phyloP scores from a whole-genome alignment of 2,113 vertebrate species.

The Rynchops niger region DNA sequence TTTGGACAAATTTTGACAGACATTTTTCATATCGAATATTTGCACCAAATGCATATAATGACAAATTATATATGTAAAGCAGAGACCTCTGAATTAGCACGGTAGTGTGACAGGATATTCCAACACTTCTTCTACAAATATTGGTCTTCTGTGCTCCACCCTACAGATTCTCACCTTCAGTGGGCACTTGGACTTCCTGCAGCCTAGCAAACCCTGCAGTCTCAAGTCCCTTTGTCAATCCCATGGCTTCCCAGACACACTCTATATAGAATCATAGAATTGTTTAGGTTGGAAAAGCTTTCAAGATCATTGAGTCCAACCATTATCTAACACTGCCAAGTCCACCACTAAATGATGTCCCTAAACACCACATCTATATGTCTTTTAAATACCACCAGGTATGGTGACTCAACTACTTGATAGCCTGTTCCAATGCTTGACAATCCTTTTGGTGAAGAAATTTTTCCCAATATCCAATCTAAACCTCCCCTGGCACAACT shows the following conservation, averaged over 20 bases:
- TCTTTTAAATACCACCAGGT: not conserved
- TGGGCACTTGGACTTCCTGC: not conserved
- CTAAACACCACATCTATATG: not conserved
- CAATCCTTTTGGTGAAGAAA: not conserved
- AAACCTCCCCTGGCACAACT: not conserved
- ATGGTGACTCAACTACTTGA: not conserved
- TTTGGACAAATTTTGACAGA: not conserved
- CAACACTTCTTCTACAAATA: not conserved
- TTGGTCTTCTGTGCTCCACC: not conserved
- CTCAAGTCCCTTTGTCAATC: not conserved
- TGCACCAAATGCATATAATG: not conserved
- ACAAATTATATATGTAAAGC: not conserved
- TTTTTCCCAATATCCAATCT: not conserved
- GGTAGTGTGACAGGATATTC: not conserved
- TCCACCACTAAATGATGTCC: not conserved
- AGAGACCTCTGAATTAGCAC: not conserved
- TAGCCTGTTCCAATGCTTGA: not conserved
- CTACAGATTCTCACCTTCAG: not conserved
- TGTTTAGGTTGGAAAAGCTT: not conserved
- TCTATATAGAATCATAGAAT: not conserved
- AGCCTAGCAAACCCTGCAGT: not conserved
- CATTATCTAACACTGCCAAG: not conserved
- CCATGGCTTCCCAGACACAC: not conserved
- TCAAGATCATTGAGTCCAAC: not conserved
- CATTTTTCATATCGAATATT: not conserved